Base-by-base conservation (phyloP, 2,113 vertebrate genomes). In the Eretmochelys imbricata region DNA sequence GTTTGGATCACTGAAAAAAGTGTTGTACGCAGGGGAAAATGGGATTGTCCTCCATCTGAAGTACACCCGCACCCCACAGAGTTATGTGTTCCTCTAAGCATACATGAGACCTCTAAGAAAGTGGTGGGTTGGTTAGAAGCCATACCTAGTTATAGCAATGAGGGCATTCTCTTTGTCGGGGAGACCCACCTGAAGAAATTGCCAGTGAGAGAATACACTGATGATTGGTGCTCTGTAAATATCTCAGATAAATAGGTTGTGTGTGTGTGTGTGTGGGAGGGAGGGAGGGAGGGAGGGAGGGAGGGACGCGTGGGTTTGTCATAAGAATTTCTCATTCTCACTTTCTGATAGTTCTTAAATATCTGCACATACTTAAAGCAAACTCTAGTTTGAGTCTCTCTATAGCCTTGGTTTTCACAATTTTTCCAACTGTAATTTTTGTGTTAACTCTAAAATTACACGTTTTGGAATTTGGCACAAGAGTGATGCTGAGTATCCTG, bases 71-170 rank as follows among this genome's bases (percentile, higher is more conserved):
- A 46, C 11, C 13, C 1, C 4, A 17, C 19, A 2, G 62, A 22
- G 19, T 27, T 76, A n/a, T 27, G 0, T 8, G 0, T 1, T 7
- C 10, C 12, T 14, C 2, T 72, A 38, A 38, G n/a, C 65, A 72
- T 72, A 38, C 19, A 38, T 7, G 16, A 50, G 19, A 16, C 9
- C 25, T 4, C 0, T 7, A 51, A 14, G 38, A 25, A n/a, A 54
- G 20, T 65, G 46, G 27, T 14, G 55, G 31, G 20, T 42, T 42
- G 42, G 42, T 42, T 5, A 42, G 42, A 42, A 5, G 42, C 38
- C 72, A 5, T 0, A 11, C 2, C 0, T 17, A 4, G 72, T 62
- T 75, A 35, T 42, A 25, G 54, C 7, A 50, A 13, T 75, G 1
- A 50, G 62, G 2, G 17, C 35, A 38, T 8, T 3, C 4, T 1